Percentiles rank a stretch among this genome's conserved stretches.
These are phyloP conservation scores for Oenanthe melanoleuca DNA, from an alignment of 2,113 vertebrate genomes.

Conservation along the genomic window DNA sequence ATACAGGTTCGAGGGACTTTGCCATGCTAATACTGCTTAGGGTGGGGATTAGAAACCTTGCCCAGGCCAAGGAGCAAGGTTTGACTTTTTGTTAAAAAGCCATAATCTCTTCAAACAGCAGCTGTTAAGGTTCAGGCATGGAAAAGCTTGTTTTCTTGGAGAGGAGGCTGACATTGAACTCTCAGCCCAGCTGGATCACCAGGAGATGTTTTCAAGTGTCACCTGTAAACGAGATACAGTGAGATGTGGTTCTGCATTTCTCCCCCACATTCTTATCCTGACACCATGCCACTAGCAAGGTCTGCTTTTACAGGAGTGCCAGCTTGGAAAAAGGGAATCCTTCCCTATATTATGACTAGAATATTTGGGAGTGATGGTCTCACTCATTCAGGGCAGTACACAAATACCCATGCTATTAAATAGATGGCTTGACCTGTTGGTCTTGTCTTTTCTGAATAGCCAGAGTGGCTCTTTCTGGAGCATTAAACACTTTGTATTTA, in stretches of 20 bases:
- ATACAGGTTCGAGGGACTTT: neutral
- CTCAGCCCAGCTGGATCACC: neutral
- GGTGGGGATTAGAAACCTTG: neutral
- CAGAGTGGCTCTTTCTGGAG: neutral
- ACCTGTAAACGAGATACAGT: neutral
- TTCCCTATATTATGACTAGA: neutral
- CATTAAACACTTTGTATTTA: neutral
- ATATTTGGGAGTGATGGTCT: neutral
- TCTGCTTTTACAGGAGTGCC: neutral
- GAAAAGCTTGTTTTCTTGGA: neutral
- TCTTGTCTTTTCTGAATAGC: neutral
- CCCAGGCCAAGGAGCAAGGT: neutral
- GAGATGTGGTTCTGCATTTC: neutral
- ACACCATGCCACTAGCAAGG: neutral
- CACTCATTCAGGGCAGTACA: fast-evolving
- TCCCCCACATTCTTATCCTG: neutral
- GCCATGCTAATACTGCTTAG: constrained; percentile 14
- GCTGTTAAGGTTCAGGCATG: neutral
- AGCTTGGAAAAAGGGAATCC: neutral
- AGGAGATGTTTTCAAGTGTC: neutral
- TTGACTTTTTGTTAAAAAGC: neutral
- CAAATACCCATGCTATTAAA: neutral
- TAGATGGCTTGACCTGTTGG: neutral
- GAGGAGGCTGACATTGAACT: neutral
- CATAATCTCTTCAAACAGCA: neutral